A percentile compares a stretch with the other conserved stretches of the same genome.
Conservation (phyloP, 2,113 vertebrate species). For the Hippocampus mohnikei region DNA sequence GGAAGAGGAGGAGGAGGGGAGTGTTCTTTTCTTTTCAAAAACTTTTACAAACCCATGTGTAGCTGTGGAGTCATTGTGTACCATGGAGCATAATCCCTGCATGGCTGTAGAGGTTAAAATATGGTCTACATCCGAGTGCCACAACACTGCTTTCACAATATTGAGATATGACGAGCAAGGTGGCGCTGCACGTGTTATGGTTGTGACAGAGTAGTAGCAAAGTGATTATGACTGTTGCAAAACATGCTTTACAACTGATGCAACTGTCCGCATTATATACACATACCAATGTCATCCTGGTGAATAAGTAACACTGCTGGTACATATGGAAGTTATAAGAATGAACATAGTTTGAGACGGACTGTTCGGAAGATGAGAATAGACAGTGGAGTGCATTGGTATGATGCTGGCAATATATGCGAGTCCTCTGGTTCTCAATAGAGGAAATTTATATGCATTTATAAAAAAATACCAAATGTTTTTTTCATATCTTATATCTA, state of each 20-base stretch:
- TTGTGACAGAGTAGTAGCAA: conserved; percentile 1
- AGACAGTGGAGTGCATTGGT: too few species aligned
- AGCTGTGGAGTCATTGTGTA: conserved; percentile 38
- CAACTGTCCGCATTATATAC: background rate
- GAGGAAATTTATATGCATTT: background rate
- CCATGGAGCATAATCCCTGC: conserved; percentile 31
- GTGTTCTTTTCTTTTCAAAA: conserved; percentile 26
- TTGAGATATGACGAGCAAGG: conserved; percentile 4
- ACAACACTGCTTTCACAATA: conserved; percentile 21
- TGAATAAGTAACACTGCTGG: background rate
- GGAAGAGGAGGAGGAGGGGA: conserved; percentile 23
- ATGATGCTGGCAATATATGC: background rate
- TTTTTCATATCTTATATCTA: too few species aligned
- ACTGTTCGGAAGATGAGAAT: background rate
- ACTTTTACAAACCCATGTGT: conserved; percentile 53
- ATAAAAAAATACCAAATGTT: too few species aligned
- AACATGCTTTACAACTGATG: background rate
- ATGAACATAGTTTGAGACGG: background rate
- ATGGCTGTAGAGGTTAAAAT: conserved; percentile 33
- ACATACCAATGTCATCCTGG: background rate
- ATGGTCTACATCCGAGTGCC: conserved; percentile 43
- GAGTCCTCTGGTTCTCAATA: background rate
- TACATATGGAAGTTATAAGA: background rate
- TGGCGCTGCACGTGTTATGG: conserved; percentile 13
- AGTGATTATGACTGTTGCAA: conserved; percentile 17